phyloP scores from a whole-genome alignment of 2,888 invertebrate genomes.

The Ennomos erosarius region DNA sequence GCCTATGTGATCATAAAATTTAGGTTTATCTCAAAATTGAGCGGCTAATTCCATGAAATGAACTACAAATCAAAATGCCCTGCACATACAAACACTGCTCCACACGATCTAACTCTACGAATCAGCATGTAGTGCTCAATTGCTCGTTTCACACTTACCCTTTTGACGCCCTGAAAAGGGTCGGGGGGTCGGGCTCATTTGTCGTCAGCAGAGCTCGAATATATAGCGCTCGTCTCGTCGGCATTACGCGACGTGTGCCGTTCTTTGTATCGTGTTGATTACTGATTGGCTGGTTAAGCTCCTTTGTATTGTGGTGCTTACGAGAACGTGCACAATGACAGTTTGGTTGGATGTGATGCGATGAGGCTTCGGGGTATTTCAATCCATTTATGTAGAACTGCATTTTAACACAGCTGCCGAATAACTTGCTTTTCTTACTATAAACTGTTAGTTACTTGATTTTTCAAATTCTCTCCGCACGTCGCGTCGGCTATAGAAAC shows the following conservation, averaged over 20 bases:
- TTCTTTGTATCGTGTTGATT: conserved; percentile 58
- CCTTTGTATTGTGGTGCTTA: conserved; percentile 28
- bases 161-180: conserved; percentile 70
- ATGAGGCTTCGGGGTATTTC: background rate
- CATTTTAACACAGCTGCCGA: no score
- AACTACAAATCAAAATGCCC: background rate
- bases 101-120: conserved; percentile 35
- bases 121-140: conserved; percentile 62
- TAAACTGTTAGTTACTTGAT: no score
- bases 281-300: conserved; percentile 50
- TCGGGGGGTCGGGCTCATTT: conserved; percentile 72
- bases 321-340: conserved; percentile 11
- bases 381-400: background rate
- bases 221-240: background rate
- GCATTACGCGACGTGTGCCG: conserved; percentile 4
- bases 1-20: no score
- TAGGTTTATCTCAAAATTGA: no score
- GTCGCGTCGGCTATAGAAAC: no score
- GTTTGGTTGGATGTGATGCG: conserved; percentile 8
- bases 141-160: conserved; percentile 72
- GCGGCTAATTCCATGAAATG: background rate
- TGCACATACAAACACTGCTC: conserved; percentile 18
- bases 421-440: no score
- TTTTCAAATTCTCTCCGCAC: no score
- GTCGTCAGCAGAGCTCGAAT: conserved; percentile 48